These are phyloP conservation scores for Caradrina clavipalpis DNA, from an alignment of 2,888 invertebrate species.

Conservation along the genomic window DNA sequence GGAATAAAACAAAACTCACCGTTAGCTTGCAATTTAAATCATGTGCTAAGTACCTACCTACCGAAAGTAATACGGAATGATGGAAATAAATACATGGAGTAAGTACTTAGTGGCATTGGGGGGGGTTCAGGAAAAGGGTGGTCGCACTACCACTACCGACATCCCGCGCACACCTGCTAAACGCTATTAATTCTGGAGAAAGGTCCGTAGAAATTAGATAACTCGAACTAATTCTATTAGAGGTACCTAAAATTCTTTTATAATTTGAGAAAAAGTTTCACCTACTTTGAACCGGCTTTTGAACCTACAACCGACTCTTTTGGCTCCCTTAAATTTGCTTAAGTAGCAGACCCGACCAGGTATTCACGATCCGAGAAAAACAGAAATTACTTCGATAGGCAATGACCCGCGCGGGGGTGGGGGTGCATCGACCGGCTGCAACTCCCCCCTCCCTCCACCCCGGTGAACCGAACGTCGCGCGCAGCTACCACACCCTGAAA, in stretches of 20 bases:
- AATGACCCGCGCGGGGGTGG: not conserved
- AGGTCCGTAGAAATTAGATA: too few species aligned
- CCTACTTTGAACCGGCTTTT: too few species aligned
- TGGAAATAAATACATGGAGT: too few species aligned
- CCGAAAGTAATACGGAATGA: too few species aligned
- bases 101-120: too few species aligned
- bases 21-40: not conserved
- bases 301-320: not conserved
- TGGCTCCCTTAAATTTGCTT: not conserved
- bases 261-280: too few species aligned
- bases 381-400: not conserved
- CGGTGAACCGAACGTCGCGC: constrained; percentile 5
- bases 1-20: constrained; percentile 11
- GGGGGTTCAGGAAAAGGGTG: too few species aligned
- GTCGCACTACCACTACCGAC: not conserved
- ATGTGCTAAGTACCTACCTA: too few species aligned
- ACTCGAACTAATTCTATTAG: too few species aligned
- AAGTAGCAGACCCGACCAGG: not conserved
- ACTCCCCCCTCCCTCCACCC: not conserved
- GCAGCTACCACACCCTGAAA: not conserved
- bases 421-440: constrained; percentile 7
- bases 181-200: not conserved
- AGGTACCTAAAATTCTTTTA: too few species aligned
- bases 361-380: not conserved
- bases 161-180: not conserved